These are phyloP conservation scores for Tryphoninae sp. DNA, from an alignment of 2,888 invertebrate species.

Conservation along the genomic window DNA sequence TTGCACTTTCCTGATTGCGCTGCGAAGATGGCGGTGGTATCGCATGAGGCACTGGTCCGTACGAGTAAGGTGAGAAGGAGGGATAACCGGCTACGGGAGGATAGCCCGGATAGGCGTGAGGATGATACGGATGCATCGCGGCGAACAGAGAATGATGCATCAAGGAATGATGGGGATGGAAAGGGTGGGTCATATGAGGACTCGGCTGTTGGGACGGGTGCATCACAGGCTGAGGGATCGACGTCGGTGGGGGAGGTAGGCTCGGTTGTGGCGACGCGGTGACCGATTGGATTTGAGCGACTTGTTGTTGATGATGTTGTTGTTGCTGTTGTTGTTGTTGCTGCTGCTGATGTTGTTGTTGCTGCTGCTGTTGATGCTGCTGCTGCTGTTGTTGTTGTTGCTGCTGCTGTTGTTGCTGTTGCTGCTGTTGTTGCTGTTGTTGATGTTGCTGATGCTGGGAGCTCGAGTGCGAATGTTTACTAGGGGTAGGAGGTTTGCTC, in stretches of 20 bases:
- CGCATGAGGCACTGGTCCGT: slow-evolving; percentile 88
- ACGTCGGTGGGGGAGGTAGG: slow-evolving; percentile 85
- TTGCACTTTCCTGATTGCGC: slow-evolving; percentile 84
- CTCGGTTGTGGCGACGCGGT: slow-evolving; percentile 79
- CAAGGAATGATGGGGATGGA: slow-evolving; percentile 89
- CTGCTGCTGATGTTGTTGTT: slow-evolving; percentile 46
- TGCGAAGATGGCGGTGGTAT: slow-evolving; percentile 86
- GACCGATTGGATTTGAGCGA: slow-evolving; percentile 77
- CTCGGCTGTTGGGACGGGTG: slow-evolving; percentile 90
- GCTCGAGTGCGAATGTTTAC: slow-evolving; percentile 75
- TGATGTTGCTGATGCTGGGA: slow-evolving; percentile 80
- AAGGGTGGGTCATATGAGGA: slow-evolving; percentile 85
- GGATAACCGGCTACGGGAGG: slow-evolving; percentile 79
- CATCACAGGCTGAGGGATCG: slow-evolving; percentile 87
- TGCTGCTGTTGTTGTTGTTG: slow-evolving; percentile 65
- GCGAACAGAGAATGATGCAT: slow-evolving; percentile 87
- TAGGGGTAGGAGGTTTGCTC: slow-evolving; percentile 78
- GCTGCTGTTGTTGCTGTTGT: slow-evolving; percentile 77
- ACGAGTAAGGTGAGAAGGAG: slow-evolving; percentile 85
- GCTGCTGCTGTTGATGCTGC: slow-evolving; percentile 62
- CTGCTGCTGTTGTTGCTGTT: slow-evolving; percentile 63
- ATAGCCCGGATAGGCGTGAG: slow-evolving; percentile 82
- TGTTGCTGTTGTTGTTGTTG: slow-evolving; percentile 61
- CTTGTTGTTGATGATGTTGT: slow-evolving; percentile 70
- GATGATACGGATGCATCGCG: slow-evolving; percentile 88